Evolutionary conservation across 2,888 invertebrate genomes (phyloP).

Genomic region (Leptopilina syphax): DNA sequence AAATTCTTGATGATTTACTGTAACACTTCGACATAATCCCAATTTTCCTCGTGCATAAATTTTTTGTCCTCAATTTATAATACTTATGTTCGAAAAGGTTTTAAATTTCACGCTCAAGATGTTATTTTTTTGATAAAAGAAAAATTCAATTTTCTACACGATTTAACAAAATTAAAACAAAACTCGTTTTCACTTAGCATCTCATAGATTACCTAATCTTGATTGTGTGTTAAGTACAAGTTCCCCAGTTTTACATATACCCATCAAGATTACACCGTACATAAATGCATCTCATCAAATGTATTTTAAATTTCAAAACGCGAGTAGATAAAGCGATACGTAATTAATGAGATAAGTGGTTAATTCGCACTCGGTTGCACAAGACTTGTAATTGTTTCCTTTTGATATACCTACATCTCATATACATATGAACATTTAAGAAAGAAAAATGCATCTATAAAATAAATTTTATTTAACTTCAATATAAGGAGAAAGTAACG

Average conservation of each 20-base stretch:
- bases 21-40: no score
- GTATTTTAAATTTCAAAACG: background rate
- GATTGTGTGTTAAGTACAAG: background rate
- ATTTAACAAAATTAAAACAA: no score
- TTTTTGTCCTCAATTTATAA: background rate
- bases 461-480: constrained; percentile 20
- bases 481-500: constrained; percentile 37
- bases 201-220: background rate
- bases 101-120: background rate
- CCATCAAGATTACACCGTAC: constrained; percentile 1
- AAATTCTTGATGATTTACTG: no score
- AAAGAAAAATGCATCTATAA: constrained; percentile 11
- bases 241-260: constrained; percentile 2
- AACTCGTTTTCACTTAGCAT: background rate
- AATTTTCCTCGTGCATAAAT: no score
- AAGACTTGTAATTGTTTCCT: constrained; percentile 9
- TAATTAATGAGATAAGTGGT: constrained; percentile 13
- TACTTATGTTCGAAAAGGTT: background rate
- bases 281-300: constrained; percentile 12
- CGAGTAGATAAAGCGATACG: background rate
- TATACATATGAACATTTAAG: background rate
- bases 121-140: background rate
- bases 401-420: background rate
- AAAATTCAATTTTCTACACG: no score
- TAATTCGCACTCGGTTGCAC: background rate